These are phyloP conservation scores for Sinocyclocheilus rhinocerous DNA, from an alignment of 2,113 vertebrate species.

Conservation along the genomic window DNA sequence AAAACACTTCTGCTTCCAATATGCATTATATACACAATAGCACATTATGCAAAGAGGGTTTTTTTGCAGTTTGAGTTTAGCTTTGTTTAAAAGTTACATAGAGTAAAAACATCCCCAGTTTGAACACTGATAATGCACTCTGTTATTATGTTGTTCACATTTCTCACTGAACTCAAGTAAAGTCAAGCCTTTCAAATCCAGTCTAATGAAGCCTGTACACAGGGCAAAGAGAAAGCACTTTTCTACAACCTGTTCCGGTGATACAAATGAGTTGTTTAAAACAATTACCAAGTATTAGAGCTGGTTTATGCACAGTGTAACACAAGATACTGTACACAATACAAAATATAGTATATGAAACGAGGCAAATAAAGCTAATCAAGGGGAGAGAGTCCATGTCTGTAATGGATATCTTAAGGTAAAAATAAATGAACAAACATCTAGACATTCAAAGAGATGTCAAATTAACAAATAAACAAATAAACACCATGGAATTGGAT, in stretches of 20 bases:
- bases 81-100: not conserved
- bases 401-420: not conserved
- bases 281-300: not conserved
- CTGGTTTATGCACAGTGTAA: not conserved
- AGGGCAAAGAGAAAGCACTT: not conserved
- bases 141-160: not conserved
- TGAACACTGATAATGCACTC: not conserved
- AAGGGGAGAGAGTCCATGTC: not conserved
- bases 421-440: not conserved
- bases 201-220: not conserved
- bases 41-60: not conserved
- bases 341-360: not conserved
- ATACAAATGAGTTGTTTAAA: not conserved
- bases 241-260: not conserved
- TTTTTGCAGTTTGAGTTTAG: not conserved
- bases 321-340: not conserved
- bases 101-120: not conserved
- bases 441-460: not conserved
- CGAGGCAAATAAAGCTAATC: not conserved
- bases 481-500: slow-evolving; percentile 13
- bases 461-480: no score
- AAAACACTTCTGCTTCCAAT: not conserved
- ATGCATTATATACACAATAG: not conserved
- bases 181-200: not conserved
- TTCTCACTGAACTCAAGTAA: not conserved